These are phyloP conservation scores for Chiridota heheva DNA, from an alignment of 35 echinoderm and acorn worm species.

Conservation along the genomic window DNA sequence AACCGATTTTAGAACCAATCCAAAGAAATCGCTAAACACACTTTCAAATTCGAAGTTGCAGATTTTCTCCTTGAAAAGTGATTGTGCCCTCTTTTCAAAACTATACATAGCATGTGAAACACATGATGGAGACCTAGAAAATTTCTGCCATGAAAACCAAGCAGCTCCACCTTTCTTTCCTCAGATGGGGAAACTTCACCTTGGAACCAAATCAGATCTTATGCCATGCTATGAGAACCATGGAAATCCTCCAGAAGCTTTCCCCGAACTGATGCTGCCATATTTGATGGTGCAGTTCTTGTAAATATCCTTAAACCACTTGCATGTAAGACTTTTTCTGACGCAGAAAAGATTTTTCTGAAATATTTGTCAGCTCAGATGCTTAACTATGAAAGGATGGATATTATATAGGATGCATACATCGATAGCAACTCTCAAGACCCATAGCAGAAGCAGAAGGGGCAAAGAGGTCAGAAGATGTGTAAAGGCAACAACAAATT, in stretches of 20 bases:
- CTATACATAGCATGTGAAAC: neutral
- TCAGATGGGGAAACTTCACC: neutral
- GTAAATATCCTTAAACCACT: too few relatives aligned
- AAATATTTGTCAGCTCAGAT: too few relatives aligned
- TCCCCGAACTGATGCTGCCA: too few relatives aligned
- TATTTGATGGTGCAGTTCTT: too few relatives aligned
- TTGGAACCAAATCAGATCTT: slow-evolving; percentile 12
- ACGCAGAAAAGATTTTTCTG: too few relatives aligned
- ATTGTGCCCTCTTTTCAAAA: slow-evolving; percentile 5
- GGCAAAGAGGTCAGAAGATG: too few relatives aligned
- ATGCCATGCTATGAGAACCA: neutral
- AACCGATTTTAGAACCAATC: neutral
- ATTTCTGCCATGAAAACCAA: slow-evolving; percentile 22
- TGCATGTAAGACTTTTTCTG: too few relatives aligned
- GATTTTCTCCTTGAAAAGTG: slow-evolving; percentile 10
- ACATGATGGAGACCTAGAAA: neutral
- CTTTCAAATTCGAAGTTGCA: neutral
- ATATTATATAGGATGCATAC: neutral
- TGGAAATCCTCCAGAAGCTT: neutral
- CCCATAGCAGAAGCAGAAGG: neutral
- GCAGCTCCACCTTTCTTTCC: neutral
- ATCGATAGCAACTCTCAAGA: neutral
- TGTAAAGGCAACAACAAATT: too few relatives aligned
- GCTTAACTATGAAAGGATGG: too few relatives aligned
- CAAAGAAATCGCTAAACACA: neutral